Percentiles rank a stretch among this genome's conserved stretches.
These are phyloP conservation scores for Apotomis capreana DNA, from an alignment of 2,888 invertebrate species.

Conservation along the genomic window DNA sequence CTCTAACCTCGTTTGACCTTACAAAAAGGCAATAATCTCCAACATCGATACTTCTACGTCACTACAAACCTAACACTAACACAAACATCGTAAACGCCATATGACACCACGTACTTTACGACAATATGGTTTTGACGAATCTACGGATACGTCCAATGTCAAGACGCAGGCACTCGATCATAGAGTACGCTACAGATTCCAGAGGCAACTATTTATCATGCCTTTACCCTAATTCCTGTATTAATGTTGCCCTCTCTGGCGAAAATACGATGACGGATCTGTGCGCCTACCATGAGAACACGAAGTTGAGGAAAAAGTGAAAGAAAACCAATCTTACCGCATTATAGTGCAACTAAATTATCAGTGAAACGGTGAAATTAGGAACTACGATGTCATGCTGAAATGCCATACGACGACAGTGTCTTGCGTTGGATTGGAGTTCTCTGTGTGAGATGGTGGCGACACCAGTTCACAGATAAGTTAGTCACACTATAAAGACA, in stretches of 20 bases:
- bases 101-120: neutral
- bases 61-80: neutral
- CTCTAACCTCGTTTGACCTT: conserved; percentile 7
- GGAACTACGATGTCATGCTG: too few relatives aligned
- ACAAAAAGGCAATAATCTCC: conserved; percentile 20
- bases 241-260: conserved; percentile 52
- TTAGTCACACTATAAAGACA: too few relatives aligned
- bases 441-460: too few relatives aligned
- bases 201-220: conserved; percentile 52
- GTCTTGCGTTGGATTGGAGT: too few relatives aligned
- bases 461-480: too few relatives aligned
- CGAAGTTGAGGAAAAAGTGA: neutral
- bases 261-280: conserved; percentile 51
- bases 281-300: conserved; percentile 40
- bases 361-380: too few relatives aligned
- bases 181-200: conserved; percentile 46
- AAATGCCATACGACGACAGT: too few relatives aligned
- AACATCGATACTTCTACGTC: neutral
- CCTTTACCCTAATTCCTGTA: conserved; percentile 56
- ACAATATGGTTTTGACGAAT: conserved; percentile 12
- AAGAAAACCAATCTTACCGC: neutral
- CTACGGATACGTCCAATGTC: conserved; percentile 8
- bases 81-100: conserved; percentile 6
- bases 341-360: too few relatives aligned
- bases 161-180: conserved; percentile 46